phyloP scores from a whole-genome alignment of 1,140 invertebrate species.

The Megalopta genalis region DNA sequence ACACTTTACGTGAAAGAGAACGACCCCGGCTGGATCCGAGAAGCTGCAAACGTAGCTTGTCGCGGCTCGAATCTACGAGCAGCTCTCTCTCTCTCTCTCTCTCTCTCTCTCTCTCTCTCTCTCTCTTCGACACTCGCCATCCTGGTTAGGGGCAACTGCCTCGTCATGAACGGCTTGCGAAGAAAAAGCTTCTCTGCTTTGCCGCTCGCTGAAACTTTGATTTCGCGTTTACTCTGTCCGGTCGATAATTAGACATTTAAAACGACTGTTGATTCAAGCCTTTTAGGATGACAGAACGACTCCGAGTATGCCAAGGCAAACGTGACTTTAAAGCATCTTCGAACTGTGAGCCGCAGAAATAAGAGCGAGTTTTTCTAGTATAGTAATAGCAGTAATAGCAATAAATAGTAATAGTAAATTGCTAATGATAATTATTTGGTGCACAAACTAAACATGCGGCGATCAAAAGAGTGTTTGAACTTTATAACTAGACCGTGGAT shows the following conservation, averaged over 20 bases:
- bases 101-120: not conserved
- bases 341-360: no score
- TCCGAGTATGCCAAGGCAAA: not conserved
- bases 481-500: no score
- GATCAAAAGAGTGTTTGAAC: no score
- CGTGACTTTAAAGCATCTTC: not conserved
- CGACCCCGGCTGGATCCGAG: conserved; percentile 9
- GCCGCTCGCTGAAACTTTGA: not conserved
- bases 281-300: not conserved
- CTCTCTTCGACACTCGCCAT: not conserved
- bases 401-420: no score
- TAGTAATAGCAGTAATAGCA: no score
- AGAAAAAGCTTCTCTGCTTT: not conserved
- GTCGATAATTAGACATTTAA: not conserved
- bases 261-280: not conserved
- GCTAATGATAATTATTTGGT: no score
- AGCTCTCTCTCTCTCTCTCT: not conserved
- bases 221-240: not conserved
- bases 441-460: no score
- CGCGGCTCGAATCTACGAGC: conserved; percentile 1
- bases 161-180: not conserved
- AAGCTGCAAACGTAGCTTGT: conserved; percentile 3
- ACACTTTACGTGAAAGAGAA: conserved; percentile 47
- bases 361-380: no score
- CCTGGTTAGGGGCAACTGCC: no score